Evolutionary conservation across 2,113 vertebrate species (phyloP), one percentile per base, ranked within the genome.

Genomic region (Eurystomus gularis): DNA sequence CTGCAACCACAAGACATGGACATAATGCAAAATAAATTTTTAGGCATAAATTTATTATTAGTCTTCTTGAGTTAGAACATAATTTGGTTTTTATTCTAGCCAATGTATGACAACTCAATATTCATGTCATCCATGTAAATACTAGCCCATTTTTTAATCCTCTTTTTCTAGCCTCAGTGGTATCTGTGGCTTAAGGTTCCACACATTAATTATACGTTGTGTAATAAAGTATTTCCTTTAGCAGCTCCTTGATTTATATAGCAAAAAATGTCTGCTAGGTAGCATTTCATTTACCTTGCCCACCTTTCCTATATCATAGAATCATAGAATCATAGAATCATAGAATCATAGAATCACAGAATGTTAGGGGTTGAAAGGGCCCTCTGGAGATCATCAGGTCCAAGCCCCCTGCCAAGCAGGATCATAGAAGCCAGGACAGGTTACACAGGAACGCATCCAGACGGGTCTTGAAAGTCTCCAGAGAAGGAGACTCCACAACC

Each of bases 141-240:
- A 79, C 6, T 40, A 75, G 25, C n/a, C 40, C 49, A 31, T 70
- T 94, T 93, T 69, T 52, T 76, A 88, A 93, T 57, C 48, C 44
- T 96, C 37, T 82, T 39, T 79, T 91, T 71, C 78, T 91, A 54
- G 57, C 78, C 87, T 85, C 87, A 82, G 62, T 85, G 84, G 78
- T 96, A 70, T 82, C 73, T 93, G 94, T 90, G 90, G 90, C 61
- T 94, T 90, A 87, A 93, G 61, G 70, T 84, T 48, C n/a, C 70
- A 76, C 57, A 93, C 13, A 4, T 86, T 95, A 91, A 94, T 95
- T 93, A 88, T 11, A 77, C 0, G 7, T 72, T 93, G 78, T 69
- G 31, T 91, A 95, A 93, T 90, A 60, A 96, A 94, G 48, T 72
- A 79, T 94, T 94, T 95, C 90, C 92, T 86, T 86, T 72, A 92